Percentiles rank a stretch among this genome's conserved stretches.
Conservation (phyloP, 2,888 invertebrate species). For the Drosophila fungiperda region DNA sequence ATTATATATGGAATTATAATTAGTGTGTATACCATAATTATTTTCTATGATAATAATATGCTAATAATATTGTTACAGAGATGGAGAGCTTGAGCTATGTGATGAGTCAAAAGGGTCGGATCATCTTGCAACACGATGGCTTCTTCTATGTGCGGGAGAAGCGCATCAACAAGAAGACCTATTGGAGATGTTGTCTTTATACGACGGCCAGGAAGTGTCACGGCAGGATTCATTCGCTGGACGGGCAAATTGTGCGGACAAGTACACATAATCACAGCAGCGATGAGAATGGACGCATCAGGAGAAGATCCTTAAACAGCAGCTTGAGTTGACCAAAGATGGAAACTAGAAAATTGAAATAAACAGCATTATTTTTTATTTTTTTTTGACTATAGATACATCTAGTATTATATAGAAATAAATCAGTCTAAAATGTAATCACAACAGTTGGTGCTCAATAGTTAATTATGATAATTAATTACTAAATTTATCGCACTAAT, state of each 20-base stretch:
- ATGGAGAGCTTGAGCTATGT: constrained; percentile 54
- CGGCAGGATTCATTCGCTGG: constrained; percentile 82
- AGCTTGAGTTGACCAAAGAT: not conserved
- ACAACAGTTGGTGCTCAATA: not conserved
- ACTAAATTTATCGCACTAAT: constrained; percentile 25
- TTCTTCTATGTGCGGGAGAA: constrained; percentile 84
- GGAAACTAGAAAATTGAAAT: not conserved
- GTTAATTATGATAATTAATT: not conserved
- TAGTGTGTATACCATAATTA: not conserved
- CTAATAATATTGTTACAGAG: constrained; percentile 13
- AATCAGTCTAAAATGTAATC: not conserved
- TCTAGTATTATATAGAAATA: not conserved
- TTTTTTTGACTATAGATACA: not conserved
- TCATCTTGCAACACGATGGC: constrained; percentile 76
- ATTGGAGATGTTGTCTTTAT: constrained; percentile 85
- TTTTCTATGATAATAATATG: not conserved
- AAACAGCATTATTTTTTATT: not conserved
- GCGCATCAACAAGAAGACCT: constrained; percentile 80
- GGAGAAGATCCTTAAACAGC: not conserved
- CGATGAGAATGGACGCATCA: constrained; percentile 35
- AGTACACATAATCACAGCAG: constrained; percentile 81
- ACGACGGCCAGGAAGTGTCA: constrained; percentile 83
- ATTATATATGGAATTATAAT: not conserved
- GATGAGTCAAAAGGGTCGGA: constrained; percentile 84
- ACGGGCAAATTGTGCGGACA: constrained; percentile 75